These are phyloP conservation scores for Pterocles burchelli DNA, from an alignment of 2,113 vertebrate species.

Conservation along the genomic window DNA sequence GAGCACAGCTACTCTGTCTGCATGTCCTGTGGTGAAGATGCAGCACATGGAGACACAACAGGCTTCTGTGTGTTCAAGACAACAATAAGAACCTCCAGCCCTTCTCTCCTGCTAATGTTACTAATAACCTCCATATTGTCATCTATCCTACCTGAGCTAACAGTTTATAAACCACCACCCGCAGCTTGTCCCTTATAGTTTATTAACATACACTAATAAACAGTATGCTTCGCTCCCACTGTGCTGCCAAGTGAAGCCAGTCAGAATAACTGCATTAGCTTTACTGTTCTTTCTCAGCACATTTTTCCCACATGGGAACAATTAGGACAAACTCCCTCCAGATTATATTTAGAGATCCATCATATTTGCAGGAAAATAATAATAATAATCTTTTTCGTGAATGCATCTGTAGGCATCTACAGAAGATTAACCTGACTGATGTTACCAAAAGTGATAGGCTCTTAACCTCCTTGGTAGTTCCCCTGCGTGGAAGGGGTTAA, in stretches of 20 bases:
- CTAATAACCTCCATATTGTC: slow-evolving; percentile 9
- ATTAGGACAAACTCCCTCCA: slow-evolving; percentile 78
- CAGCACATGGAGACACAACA: rapidly evolving
- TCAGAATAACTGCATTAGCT: slow-evolving; percentile 59
- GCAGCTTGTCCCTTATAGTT: slow-evolving; percentile 61
- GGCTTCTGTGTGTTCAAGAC: not conserved
- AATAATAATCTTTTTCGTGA: slow-evolving; percentile 5
- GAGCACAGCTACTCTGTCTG: not conserved
- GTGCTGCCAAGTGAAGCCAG: slow-evolving; percentile 56
- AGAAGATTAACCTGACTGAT: slow-evolving; percentile 9
- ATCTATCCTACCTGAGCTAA: slow-evolving; percentile 59
- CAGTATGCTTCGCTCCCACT: slow-evolving; percentile 47
- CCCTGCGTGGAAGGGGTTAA: slow-evolving; percentile 22
- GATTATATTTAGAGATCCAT: slow-evolving; percentile 75
- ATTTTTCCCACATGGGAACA: slow-evolving; percentile 77
- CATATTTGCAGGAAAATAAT: slow-evolving; percentile 55
- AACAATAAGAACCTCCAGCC: not conserved
- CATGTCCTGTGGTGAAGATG: rapidly evolving
- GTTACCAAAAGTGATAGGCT: not conserved
- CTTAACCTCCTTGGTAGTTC: not conserved
- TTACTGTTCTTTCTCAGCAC: slow-evolving; percentile 72
- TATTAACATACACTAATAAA: slow-evolving; percentile 79
- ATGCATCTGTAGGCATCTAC: not conserved
- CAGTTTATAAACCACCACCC: slow-evolving; percentile 40
- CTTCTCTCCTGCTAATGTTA: not conserved